Conservation (phyloP, 2,888 invertebrate species). For the Cordilura impudica region DNA sequence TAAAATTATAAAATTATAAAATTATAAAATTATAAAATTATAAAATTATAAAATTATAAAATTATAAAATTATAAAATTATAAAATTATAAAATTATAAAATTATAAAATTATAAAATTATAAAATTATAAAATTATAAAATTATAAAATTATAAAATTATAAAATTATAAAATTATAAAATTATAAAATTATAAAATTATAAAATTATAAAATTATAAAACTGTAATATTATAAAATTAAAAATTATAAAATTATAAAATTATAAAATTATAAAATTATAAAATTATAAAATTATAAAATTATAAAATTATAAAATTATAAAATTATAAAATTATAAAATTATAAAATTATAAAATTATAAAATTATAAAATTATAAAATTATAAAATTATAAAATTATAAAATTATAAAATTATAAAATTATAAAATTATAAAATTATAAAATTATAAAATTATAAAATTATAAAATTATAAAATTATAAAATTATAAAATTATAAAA, state of each 20-base stretch:
- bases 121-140: slow-evolving; percentile 4
- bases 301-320: too few relatives aligned
- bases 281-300: not conserved
- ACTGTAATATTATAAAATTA: not conserved
- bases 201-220: not conserved
- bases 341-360: not conserved
- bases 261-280: not conserved
- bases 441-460: slow-evolving; percentile 1
- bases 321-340: too few relatives aligned
- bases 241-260: not conserved
- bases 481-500: slow-evolving; percentile 1
- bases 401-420: not conserved
- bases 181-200: not conserved
- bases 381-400: not conserved
- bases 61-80: not conserved
- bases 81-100: slow-evolving; percentile 1
- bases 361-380: not conserved
- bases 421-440: not conserved
- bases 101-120: slow-evolving; percentile 1
- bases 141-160: not conserved
- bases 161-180: slow-evolving; percentile 4
- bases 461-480: not conserved
- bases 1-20: too few relatives aligned
- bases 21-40: too few relatives aligned
- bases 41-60: not conserved